Evolutionary conservation across 2,888 invertebrate genomes (phyloP), one percentile per base, ranked within the genome.

Genomic region (Loripinus fragilis): DNA sequence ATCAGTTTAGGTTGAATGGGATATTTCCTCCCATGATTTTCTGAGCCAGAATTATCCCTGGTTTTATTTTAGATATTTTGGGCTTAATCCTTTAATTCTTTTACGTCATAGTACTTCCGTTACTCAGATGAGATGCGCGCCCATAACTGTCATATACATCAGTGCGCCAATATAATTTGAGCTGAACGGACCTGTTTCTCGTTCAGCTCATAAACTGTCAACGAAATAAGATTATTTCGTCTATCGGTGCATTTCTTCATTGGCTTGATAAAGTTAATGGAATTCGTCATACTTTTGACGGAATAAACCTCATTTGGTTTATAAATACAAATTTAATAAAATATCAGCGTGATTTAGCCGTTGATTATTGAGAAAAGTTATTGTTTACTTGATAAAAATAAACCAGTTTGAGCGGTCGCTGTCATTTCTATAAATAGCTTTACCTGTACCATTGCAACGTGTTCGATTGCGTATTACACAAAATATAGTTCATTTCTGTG

Each of bases 71-170:
- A n/a, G n/a, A n/a, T n/a, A n/a, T n/a, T n/a, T n/a, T n/a, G n/a
- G n/a, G n/a, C n/a, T n/a, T n/a, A n/a, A n/a, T n/a, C 42, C 25
- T 28, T 25, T 23, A 25, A 71, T 71, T 71, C 71, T 71, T 60
- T 71, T 71, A 71, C 71, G 41, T 60, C 71, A 71, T 60, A 41
- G n/a, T 28, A 55, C 71, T 70, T 70, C 70, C 30, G 52, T 70
- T n/a, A 3, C 50, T 50, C 70, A 70, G 7, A 33, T 70, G 70
- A 70, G 70, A 70, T 70, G 70, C 30, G 52, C 70, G 35, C 45
- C 41, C 12, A 33, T 20, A 41, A 1, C 55, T 33, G 48, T 33
- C 30, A 65, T 70, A 69, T 42, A 35, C 65, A 28, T 75, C 75
- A 65, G 64, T 70, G 70, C 35, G 70, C 70, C 45, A 25, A n/a